These are phyloP conservation scores for Colistium nudipinnis DNA, from an alignment of 2,113 vertebrate genomes.

Conservation along the genomic window DNA sequence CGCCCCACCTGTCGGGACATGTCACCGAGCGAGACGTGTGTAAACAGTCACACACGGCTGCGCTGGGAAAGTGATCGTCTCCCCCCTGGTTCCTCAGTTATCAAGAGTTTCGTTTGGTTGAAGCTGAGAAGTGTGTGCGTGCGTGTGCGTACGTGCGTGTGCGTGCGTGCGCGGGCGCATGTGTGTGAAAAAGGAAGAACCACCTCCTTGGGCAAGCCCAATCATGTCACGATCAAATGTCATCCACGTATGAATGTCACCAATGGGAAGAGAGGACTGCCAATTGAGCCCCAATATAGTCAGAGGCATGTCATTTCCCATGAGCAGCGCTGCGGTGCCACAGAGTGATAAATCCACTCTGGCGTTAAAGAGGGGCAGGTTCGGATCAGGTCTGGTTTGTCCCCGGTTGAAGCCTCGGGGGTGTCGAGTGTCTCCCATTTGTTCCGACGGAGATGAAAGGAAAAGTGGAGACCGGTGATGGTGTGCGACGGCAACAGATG, in stretches of 20 bases:
- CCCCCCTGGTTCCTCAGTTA: conserved; percentile 21
- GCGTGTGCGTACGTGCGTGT: too few relatives aligned
- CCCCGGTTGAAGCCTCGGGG: conserved; percentile 27
- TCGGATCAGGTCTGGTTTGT: conserved; percentile 34
- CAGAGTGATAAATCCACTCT: conserved; percentile 3
- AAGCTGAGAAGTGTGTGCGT: conserved; percentile 33
- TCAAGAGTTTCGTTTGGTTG: conserved; percentile 50
- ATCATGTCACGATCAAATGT: conserved; percentile 39
- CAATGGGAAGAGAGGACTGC: conserved; percentile 29
- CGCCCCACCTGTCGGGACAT: conserved; percentile 61
- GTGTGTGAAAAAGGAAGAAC: conserved; percentile 19
- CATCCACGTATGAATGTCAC: conserved; percentile 3
- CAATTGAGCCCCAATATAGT: conserved; percentile 36
- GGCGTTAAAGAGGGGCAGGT: not conserved
- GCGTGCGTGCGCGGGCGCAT: too few relatives aligned
- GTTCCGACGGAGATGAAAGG: conserved; percentile 60
- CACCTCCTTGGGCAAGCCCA: conserved; percentile 27
- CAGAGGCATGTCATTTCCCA: conserved; percentile 51
- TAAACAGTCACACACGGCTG: conserved; percentile 53
- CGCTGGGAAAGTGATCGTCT: conserved; percentile 53
- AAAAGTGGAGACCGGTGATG: conserved; percentile 22
- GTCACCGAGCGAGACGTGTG: conserved; percentile 42
- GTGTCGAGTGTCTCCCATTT: conserved; percentile 58
- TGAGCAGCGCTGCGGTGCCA: conserved; percentile 35
- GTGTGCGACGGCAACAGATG: conserved; percentile 54